phyloP scores from a whole-genome alignment of 2,888 invertebrate genomes.

The Xylophagus ater region DNA sequence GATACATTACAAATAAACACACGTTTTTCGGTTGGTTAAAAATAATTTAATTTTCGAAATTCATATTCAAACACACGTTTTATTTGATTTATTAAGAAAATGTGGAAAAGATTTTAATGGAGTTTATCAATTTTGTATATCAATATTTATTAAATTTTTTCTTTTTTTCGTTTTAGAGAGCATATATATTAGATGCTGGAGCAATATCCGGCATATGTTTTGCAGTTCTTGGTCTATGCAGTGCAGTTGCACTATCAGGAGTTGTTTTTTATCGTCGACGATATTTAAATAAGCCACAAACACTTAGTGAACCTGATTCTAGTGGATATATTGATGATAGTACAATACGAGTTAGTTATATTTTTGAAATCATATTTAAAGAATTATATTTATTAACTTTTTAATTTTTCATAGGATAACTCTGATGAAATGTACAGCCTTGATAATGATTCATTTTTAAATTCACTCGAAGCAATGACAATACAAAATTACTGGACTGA shows the following conservation, averaged over 20 bases:
- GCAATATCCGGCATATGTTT: slow-evolving; percentile 59
- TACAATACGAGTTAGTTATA: slow-evolving; percentile 61
- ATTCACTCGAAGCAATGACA: slow-evolving; percentile 87
- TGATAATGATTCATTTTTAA: slow-evolving; percentile 88
- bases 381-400: slow-evolving; percentile 19
- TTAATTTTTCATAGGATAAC: slow-evolving; percentile 53
- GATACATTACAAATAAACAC: too few relatives aligned
- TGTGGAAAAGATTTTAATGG: too few relatives aligned
- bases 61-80: too few relatives aligned
- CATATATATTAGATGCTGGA: slow-evolving; percentile 44
- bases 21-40: too few relatives aligned
- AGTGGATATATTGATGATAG: slow-evolving; percentile 81
- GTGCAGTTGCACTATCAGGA: slow-evolving; percentile 52
- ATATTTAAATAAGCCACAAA: slow-evolving; percentile 72
- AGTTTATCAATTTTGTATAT: too few relatives aligned
- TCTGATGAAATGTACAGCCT: slow-evolving; percentile 90
- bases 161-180: slow-evolving; percentile 25
- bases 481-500: slow-evolving; percentile 92
- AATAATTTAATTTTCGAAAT: too few relatives aligned
- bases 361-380: background rate
- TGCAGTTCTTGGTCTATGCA: slow-evolving; percentile 52
- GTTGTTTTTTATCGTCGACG: slow-evolving; percentile 58
- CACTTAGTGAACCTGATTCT: slow-evolving; percentile 74
- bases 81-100: too few relatives aligned
- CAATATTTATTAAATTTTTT: too few relatives aligned